A percentile compares a stretch with the other conserved stretches of the same genome.
phyloP scores from a whole-genome alignment of 2,797 vertebrate genomes.

The Notoglanidium macrostoma region DNA sequence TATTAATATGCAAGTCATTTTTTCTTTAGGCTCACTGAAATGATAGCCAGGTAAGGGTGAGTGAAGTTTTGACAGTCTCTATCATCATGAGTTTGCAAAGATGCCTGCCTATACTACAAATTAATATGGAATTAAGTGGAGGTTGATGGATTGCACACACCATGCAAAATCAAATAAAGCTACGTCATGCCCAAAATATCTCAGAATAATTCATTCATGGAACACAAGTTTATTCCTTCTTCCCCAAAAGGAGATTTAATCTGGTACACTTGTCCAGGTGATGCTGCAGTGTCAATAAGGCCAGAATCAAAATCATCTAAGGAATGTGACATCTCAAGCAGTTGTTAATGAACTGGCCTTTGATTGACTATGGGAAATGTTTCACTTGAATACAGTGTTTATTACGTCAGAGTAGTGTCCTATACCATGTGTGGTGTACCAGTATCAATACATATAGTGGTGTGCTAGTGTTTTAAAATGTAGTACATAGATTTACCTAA shows the following conservation, averaged over 20 bases:
- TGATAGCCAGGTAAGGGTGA: not conserved
- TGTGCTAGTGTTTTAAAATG: not conserved
- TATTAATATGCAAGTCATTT: not conserved
- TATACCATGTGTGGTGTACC: not conserved
- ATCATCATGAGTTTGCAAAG: not conserved
- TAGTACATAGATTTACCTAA: not conserved
- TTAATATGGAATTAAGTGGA: not conserved
- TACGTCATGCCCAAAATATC: not conserved
- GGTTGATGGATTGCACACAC: not conserved
- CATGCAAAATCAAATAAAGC: not conserved
- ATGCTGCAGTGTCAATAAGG: not conserved
- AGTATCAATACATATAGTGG: not conserved
- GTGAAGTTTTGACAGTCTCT: no score
- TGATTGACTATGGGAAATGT: not conserved
- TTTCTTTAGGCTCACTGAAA: not conserved
- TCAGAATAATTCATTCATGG: not conserved
- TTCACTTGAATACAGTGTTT: not conserved
- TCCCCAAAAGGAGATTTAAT: not conserved
- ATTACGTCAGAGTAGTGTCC: not conserved
- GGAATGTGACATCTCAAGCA: not conserved
- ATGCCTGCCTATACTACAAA: not conserved
- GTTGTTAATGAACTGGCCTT: not conserved
- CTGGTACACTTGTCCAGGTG: not conserved
- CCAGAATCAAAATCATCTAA: not conserved
- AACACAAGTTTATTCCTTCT: not conserved